Conservation (phyloP, 1,140 invertebrate genomes). For the Hestina assimilis region DNA sequence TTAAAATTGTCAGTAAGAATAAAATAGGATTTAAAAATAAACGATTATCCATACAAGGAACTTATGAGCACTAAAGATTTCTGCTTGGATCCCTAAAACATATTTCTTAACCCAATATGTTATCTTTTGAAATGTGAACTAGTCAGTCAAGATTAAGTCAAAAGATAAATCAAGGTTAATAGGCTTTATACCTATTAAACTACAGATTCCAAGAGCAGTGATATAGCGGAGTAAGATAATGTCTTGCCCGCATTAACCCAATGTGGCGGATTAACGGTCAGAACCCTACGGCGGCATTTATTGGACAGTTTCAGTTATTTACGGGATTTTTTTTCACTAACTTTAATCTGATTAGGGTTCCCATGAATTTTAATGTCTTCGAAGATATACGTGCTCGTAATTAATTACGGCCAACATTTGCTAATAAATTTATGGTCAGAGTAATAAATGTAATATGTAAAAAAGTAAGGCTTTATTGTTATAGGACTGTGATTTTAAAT, state of each 20-base stretch:
- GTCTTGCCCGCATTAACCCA: slow-evolving; percentile 33
- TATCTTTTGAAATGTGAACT: no score
- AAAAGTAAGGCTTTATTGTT: no score
- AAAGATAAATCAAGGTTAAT: slow-evolving; percentile 10
- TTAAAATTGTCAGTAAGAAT: no score
- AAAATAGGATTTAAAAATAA: no score
- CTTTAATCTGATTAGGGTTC: slow-evolving; percentile 22
- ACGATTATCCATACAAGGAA: no score
- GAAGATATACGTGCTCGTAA: background rate
- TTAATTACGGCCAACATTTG: background rate
- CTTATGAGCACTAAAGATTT: no score
- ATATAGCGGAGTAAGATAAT: slow-evolving; percentile 32
- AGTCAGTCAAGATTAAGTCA: background rate
- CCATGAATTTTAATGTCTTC: slow-evolving; percentile 18
- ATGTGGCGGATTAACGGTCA: slow-evolving; percentile 35
- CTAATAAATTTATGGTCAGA: background rate
- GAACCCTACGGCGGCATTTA: slow-evolving; percentile 34
- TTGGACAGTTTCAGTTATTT: slow-evolving; percentile 36
- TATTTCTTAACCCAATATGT: no score
- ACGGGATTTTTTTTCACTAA: slow-evolving; percentile 27
- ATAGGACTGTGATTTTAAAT: no score
- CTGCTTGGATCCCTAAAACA: no score
- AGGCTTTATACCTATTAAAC: slow-evolving; percentile 24
- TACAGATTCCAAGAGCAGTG: slow-evolving; percentile 26
- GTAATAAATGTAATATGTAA: background rate